Percentiles rank a stretch among this genome's conserved stretches.
Evolutionary conservation across 2,113 vertebrate genomes (phyloP).

Genomic region (Heteronetta atricapilla): DNA sequence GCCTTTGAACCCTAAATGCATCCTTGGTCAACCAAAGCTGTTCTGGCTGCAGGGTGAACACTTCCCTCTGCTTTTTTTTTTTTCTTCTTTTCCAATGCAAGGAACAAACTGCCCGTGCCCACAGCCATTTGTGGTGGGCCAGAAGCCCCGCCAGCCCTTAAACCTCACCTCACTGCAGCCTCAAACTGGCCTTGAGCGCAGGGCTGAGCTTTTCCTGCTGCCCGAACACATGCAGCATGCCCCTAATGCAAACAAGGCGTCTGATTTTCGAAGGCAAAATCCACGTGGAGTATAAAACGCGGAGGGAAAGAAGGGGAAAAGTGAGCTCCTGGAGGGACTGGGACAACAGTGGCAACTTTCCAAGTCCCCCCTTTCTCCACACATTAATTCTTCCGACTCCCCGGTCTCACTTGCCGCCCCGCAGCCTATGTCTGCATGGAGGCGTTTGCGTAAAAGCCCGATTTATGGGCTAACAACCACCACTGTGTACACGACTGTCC

Average conservation of each 20-base stretch:
- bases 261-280: background rate
- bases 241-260: background rate
- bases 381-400: background rate
- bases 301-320: background rate
- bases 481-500: background rate
- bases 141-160: background rate
- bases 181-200: background rate
- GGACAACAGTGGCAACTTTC: conserved; percentile 20
- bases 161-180: background rate
- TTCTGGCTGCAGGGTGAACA: background rate
- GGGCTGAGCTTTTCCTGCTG: background rate
- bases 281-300: background rate
- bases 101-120: background rate
- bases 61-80: background rate
- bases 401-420: background rate
- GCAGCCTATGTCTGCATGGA: background rate
- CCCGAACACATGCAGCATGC: background rate
- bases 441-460: background rate
- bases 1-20: background rate
- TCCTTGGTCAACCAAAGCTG: background rate
- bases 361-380: background rate
- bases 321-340: background rate
- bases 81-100: background rate
- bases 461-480: background rate
- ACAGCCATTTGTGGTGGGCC: background rate